Conservation (phyloP, 1,140 invertebrate species). For the Drosophila arizonae region DNA sequence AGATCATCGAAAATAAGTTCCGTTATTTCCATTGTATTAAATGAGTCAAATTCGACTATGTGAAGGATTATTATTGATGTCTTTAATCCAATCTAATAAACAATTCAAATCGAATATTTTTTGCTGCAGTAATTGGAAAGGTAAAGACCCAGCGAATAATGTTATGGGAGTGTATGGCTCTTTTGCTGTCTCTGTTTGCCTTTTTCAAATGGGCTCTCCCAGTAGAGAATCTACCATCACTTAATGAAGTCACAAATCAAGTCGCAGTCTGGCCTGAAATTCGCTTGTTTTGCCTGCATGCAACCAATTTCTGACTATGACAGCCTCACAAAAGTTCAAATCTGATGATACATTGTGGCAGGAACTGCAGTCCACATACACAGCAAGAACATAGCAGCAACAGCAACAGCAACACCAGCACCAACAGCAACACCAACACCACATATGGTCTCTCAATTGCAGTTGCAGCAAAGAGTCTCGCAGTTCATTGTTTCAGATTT, state of each 20-base stretch:
- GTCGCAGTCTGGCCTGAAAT: constrained; percentile 58
- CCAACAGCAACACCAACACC: constrained; percentile 12
- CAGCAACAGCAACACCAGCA: constrained; percentile 10
- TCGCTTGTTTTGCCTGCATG: constrained; percentile 56
- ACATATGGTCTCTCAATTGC: constrained; percentile 55
- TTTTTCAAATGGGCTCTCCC: constrained; percentile 1
- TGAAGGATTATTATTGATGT: too few species aligned
- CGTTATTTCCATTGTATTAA: too few species aligned
- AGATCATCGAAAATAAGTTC: too few species aligned
- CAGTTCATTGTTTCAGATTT: constrained; percentile 69
- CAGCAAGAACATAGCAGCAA: constrained; percentile 15
- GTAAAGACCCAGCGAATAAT: constrained; percentile 28
- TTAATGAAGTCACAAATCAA: constrained; percentile 76
- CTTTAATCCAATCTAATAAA: too few species aligned
- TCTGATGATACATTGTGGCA: constrained; percentile 77
- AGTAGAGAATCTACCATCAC: constrained; percentile 24
- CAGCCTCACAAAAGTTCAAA: constrained; percentile 77
- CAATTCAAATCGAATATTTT: too few species aligned
- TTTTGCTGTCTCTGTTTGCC: too few species aligned
- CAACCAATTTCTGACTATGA: constrained; percentile 76
- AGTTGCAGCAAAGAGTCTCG: constrained; percentile 65
- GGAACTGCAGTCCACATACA: constrained; percentile 66
- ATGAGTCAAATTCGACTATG: too few species aligned
- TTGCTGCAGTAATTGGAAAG: constrained; percentile 11
- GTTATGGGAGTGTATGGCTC: constrained; percentile 47